Base-by-base conservation (phyloP, 1,140 invertebrate species). In the Caerostris darwini region DNA sequence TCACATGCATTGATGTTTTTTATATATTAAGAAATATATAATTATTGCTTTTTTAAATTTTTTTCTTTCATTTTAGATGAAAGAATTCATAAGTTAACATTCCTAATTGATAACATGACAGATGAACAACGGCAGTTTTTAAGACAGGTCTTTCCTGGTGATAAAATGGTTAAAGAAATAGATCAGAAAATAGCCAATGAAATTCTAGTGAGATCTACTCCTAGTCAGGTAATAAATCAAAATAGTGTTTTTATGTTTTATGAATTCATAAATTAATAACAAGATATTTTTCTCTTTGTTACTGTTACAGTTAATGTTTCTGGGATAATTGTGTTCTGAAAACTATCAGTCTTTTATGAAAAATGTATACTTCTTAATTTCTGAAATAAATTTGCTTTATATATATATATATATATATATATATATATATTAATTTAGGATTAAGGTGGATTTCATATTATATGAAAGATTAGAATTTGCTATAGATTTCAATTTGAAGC, bases 111-210 rank as follows among this genome's bases (percentile, higher is more conserved):
- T 94, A 96, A 95, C 82, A 96, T 98, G 77, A 95, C 96, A 1
- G 97, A 97, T 19, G 97, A 98, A 81, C 83, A 92, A 34, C 57
- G 87, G 12, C n/a, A 53, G 5, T 94, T 89, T 93, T 8, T 94
- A 12, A 77, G 91, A 5, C 17, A 56, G 5, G 19, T 57, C 10
- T 94, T 92, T 90, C 59, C 85, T 81, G 97, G 97, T 5, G 77
- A 90, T 57, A 67, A 90, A 8, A 98, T 97, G 95, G 90, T 95
- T 3, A 97, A 97, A 95, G 98, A 98, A 95, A 96, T 98, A 7
- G 97, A 96, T 94, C 95, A 96, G 19, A 97, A 97, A 93, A 98
- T 98, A 96, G 98, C 98, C 3, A 98, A 98, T 96, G 97, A 98
- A 95, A 97, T 98, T 95, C 96, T 98, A 86, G 96, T 98, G 10